Conservation (phyloP, 2,113 vertebrate species). For the Bubo bubo region DNA sequence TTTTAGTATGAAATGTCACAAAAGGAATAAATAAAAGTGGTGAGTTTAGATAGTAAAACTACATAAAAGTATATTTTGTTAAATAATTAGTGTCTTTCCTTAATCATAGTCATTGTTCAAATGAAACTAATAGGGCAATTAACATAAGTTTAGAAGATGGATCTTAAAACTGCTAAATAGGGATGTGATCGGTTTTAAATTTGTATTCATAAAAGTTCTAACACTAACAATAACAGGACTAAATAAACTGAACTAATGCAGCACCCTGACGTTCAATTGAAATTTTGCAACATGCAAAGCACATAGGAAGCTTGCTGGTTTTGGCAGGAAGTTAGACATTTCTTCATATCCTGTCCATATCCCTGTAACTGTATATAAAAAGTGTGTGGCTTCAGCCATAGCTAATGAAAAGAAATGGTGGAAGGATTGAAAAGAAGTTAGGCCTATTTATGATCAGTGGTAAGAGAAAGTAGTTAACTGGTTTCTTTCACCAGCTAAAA, state of each 20-base stretch:
- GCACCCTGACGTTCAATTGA: background rate
- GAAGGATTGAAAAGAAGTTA: background rate
- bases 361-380: conserved; percentile 22
- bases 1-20: background rate
- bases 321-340: background rate
- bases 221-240: background rate
- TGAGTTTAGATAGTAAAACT: background rate
- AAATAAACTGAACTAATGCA: background rate
- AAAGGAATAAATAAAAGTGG: background rate
- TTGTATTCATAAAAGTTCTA: background rate
- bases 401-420: background rate
- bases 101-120: background rate
- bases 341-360: background rate
- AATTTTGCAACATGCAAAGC: conserved; percentile 1
- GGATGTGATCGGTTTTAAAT: background rate
- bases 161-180: background rate
- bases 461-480: background rate
- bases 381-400: background rate
- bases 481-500: background rate
- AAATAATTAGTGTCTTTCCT: background rate
- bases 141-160: background rate
- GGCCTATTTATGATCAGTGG: background rate
- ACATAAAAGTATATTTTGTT: background rate
- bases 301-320: background rate
- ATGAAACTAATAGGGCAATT: background rate